Evolutionary conservation across 2,113 vertebrate genomes (phyloP).

Genomic region (Python bivittatus): DNA sequence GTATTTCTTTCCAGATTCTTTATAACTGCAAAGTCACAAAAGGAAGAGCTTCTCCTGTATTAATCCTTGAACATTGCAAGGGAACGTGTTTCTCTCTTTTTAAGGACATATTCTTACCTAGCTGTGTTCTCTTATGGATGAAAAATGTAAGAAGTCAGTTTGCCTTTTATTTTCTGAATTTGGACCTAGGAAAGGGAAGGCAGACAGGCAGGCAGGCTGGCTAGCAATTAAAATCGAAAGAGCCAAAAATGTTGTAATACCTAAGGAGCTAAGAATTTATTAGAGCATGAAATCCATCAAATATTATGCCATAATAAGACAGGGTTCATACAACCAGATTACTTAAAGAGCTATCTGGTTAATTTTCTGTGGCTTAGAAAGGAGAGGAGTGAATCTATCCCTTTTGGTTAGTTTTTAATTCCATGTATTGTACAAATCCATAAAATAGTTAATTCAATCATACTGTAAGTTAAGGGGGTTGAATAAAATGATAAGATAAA

Average conservation of each 20-base stretch:
- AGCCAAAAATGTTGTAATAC: background rate
- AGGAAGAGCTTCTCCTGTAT: background rate
- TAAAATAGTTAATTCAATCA: background rate
- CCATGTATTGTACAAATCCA: background rate
- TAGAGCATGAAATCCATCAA: background rate
- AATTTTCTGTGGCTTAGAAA: background rate
- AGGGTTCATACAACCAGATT: background rate
- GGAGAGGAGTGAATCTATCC: background rate
- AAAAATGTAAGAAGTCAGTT: background rate
- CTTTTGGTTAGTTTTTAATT: background rate
- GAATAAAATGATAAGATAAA: background rate
- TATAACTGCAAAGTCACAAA: background rate
- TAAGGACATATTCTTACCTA: background rate
- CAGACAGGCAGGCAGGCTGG: constrained; percentile 4
- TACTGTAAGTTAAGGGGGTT: background rate
- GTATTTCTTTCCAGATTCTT: background rate
- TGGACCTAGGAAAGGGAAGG: background rate
- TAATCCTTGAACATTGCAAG: background rate
- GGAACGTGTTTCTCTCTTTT: background rate
- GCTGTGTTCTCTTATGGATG: background rate
- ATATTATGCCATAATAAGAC: background rate
- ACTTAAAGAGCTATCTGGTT: background rate
- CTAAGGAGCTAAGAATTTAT: background rate
- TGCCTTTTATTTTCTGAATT: background rate
- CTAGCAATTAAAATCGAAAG: background rate